Percentiles rank a stretch among this genome's conserved stretches.
Evolutionary conservation across 2,888 invertebrate species (phyloP).

Genomic region (Auanema freiburgensis): DNA sequence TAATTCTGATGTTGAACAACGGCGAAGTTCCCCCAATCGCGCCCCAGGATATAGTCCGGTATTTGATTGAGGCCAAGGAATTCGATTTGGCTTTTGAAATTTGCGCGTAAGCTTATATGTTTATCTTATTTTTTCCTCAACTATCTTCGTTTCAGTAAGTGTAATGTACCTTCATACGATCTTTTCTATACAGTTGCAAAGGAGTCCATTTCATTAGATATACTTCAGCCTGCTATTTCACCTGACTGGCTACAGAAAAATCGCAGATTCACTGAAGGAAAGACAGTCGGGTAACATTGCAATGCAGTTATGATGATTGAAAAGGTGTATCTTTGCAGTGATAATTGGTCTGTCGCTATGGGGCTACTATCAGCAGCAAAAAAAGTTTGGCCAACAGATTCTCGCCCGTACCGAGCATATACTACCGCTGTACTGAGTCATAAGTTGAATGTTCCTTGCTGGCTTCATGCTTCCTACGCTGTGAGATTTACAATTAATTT

Average conservation of each 20-base stretch:
- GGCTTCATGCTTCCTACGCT: constrained; percentile 32
- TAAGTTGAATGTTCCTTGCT: constrained; percentile 26
- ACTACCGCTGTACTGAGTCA: constrained; percentile 28
- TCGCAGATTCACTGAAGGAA: constrained; percentile 23
- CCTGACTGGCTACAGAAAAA: constrained; percentile 33
- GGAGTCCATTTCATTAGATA: constrained; percentile 43
- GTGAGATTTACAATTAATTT: constrained; percentile 4
- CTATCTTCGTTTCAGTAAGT: too few species aligned
- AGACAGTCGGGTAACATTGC: constrained; percentile 15
- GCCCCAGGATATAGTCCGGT: constrained; percentile 33
- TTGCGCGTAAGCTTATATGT: constrained; percentile 24
- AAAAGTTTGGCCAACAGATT: constrained; percentile 28
- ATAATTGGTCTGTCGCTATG: constrained; percentile 35
- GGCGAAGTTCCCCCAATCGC: constrained; percentile 44
- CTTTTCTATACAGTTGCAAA: constrained; percentile 36
- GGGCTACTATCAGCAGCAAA: constrained; percentile 26
- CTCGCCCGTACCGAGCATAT: constrained; percentile 30
- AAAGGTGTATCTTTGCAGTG: constrained; percentile 14
- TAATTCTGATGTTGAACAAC: constrained; percentile 14
- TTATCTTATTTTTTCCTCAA: too few species aligned
- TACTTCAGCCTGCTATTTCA: constrained; percentile 6
- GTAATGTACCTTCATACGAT: constrained; percentile 28
- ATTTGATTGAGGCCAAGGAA: constrained; percentile 37
- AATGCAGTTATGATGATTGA: constrained; percentile 4
- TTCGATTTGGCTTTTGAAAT: constrained; percentile 54